Percentiles rank a stretch among this genome's conserved stretches.
Evolutionary conservation across 1,140 invertebrate genomes (phyloP).

Genomic region (Araneus ventricosus): DNA sequence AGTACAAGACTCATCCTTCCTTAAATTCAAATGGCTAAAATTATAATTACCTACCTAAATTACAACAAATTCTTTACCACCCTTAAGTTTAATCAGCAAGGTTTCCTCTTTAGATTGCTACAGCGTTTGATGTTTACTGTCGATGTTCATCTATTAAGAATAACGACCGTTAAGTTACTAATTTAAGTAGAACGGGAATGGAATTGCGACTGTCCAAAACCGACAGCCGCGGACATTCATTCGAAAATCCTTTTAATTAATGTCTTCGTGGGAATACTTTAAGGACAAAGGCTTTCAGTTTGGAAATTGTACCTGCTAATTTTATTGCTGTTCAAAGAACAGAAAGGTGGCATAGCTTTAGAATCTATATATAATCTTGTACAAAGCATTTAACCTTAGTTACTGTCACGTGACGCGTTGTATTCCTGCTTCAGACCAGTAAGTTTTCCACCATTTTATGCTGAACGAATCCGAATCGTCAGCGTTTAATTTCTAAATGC

Average conservation of each 20-base stretch:
- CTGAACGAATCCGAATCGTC: neutral
- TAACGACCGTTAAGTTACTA: neutral
- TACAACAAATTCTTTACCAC: neutral
- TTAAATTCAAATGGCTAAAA: neutral
- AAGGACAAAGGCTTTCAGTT: neutral
- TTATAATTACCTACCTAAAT: neutral
- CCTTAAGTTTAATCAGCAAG: neutral
- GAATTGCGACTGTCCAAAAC: neutral
- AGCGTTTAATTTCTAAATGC: neutral
- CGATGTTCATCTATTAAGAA: neutral
- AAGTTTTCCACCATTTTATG: neutral
- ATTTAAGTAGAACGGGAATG: neutral
- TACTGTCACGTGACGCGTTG: too few relatives aligned
- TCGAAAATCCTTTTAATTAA: neutral
- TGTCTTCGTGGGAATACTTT: neutral
- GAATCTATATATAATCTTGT: neutral
- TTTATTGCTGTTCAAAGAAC: neutral
- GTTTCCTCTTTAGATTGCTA: neutral
- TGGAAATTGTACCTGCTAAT: neutral
- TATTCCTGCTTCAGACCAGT: neutral
- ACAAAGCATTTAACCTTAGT: neutral
- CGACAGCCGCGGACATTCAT: neutral
- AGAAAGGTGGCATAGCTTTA: neutral
- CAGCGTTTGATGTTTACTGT: neutral
- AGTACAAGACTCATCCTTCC: neutral